phyloP scores from a whole-genome alignment of 2,113 vertebrate species.

The Nothobranchius kuhntae region DNA sequence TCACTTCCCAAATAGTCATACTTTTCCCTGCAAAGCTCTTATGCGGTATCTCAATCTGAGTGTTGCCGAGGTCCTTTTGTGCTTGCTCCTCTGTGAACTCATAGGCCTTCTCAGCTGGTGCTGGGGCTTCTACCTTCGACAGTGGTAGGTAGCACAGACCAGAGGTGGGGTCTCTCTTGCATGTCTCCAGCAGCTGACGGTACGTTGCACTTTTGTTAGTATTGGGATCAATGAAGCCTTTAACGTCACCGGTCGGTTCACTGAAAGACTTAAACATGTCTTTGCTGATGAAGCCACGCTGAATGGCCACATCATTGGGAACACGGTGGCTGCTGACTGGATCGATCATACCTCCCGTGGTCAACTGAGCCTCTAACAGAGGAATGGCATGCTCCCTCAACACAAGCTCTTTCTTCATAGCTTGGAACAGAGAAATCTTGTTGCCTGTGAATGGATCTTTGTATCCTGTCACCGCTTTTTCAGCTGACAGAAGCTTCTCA shows the following conservation, averaged over 20 bases:
- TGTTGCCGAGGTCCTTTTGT: slow-evolving; percentile 85
- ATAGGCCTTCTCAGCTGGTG: slow-evolving; percentile 81
- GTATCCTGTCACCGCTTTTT: slow-evolving; percentile 90
- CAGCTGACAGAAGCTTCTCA: slow-evolving; percentile 86
- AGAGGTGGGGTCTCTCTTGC: slow-evolving; percentile 84
- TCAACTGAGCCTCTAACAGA: slow-evolving; percentile 83
- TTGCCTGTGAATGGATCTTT: slow-evolving; percentile 85
- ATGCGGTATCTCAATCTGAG: slow-evolving; percentile 86
- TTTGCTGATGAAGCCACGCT: slow-evolving; percentile 82
- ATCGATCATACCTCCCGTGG: slow-evolving; percentile 85
- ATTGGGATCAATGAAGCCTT: slow-evolving; percentile 86
- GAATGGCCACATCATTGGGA: slow-evolving; percentile 83
- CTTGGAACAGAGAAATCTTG: slow-evolving; percentile 91
- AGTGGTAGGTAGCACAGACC: slow-evolving; percentile 86
- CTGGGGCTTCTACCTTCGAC: slow-evolving; percentile 74
- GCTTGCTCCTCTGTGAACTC: slow-evolving; percentile 88
- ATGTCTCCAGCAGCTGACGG: slow-evolving; percentile 84
- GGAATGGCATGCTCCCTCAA: slow-evolving; percentile 79
- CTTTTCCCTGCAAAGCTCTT: slow-evolving; percentile 82
- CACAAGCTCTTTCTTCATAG: slow-evolving; percentile 85
- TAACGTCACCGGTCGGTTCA: slow-evolving; percentile 84
- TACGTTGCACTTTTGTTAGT: slow-evolving; percentile 85
- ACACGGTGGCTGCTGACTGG: slow-evolving; percentile 85
- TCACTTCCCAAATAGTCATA: slow-evolving; percentile 91
- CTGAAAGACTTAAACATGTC: slow-evolving; percentile 79